phyloP scores from a whole-genome alignment of 2,797 vertebrate genomes.

The Tapera naevia region DNA sequence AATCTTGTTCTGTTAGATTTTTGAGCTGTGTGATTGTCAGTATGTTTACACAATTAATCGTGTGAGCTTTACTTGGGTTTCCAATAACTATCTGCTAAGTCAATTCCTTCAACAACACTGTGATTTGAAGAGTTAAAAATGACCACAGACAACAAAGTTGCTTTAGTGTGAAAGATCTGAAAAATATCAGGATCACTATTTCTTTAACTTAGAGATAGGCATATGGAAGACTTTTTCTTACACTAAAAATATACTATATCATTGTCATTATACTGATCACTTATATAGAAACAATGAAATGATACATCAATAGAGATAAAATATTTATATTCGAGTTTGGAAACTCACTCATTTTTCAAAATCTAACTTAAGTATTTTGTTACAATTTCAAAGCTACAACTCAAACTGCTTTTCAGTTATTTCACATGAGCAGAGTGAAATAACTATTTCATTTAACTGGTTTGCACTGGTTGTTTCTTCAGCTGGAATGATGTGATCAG shows the following conservation, averaged over 20 bases:
- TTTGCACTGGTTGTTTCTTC: neutral
- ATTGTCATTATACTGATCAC: conserved; percentile 1
- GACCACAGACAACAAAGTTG: conserved; percentile 1
- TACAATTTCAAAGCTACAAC: neutral
- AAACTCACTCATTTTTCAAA: neutral
- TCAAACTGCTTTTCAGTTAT: neutral
- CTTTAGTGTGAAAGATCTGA: conserved; percentile 22
- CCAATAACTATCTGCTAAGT: conserved; percentile 30
- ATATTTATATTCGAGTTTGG: neutral
- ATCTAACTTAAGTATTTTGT: neutral
- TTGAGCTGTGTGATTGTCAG: neutral
- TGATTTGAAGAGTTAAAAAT: conserved; percentile 31
- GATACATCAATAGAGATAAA: neutral
- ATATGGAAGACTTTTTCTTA: conserved; percentile 25
- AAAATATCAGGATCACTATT: conserved; percentile 32
- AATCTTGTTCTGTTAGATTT: conserved; percentile 30
- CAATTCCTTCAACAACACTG: conserved; percentile 31
- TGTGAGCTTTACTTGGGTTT: neutral
- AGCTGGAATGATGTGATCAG: neutral
- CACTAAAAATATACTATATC: neutral
- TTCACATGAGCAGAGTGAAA: neutral
- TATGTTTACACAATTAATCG: conserved; percentile 43
- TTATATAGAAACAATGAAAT: neutral
- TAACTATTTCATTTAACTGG: neutral
- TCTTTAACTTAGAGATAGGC: conserved; percentile 2